Conservation (phyloP, 2,113 vertebrate genomes). For the Formicarius rufipectus region DNA sequence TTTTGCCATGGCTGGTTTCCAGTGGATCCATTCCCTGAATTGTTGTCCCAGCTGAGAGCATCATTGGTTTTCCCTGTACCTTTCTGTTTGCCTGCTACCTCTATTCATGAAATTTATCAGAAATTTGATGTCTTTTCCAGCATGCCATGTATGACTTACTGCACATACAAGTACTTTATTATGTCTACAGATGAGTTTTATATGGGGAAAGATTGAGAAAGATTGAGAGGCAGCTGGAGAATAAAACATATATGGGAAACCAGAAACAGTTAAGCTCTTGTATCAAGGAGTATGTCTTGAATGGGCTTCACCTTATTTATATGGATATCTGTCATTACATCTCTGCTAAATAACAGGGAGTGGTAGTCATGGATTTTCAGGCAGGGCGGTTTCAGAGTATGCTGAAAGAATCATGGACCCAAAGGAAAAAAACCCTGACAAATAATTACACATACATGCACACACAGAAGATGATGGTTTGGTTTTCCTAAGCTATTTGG, state of each 20-base stretch:
- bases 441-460: rapidly evolving
- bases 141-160: not conserved
- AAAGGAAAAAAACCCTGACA: not conserved
- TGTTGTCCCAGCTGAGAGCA: not conserved
- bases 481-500: not conserved
- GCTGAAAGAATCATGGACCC: not conserved
- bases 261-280: not conserved
- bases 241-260: not conserved
- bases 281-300: not conserved
- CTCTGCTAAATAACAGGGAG: too few species aligned
- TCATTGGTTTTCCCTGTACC: not conserved
- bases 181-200: not conserved
- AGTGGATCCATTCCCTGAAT: not conserved
- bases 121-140: not conserved
- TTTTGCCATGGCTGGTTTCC: not conserved
- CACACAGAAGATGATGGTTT: not conserved
- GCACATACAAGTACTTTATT: too few species aligned
- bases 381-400: not conserved
- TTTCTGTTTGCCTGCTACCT: not conserved
- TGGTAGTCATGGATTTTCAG: too few species aligned
- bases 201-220: not conserved
- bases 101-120: not conserved
- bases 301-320: not conserved
- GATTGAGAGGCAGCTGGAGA: not conserved
- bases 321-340: not conserved